Evolutionary conservation across 2,113 vertebrate species (phyloP).

Genomic region (Pterocles burchelli): DNA sequence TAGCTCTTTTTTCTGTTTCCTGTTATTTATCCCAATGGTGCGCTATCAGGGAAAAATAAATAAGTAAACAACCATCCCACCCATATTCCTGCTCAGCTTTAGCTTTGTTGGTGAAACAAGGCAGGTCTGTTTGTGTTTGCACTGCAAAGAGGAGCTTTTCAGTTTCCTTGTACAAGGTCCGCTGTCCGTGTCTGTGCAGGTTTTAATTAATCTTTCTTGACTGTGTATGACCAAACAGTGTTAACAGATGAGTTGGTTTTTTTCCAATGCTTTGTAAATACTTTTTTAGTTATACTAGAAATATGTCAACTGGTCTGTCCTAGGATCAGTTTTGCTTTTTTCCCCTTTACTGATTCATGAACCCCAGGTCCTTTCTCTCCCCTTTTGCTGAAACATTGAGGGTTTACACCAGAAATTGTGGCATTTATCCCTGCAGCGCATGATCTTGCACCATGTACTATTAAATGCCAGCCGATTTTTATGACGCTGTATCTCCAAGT

Average conservation of each 20-base stretch:
- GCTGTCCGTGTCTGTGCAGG: neutral
- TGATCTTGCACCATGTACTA: accelerated
- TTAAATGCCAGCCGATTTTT: neutral
- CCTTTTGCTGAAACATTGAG: neutral
- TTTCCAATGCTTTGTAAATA: neutral
- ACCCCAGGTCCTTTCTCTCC: neutral
- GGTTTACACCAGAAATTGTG: neutral
- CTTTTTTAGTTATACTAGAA: neutral
- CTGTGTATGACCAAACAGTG: neutral
- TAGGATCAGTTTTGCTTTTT: neutral
- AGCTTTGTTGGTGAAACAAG: neutral
- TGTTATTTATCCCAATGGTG: neutral
- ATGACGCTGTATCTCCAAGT: neutral
- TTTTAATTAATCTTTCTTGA: neutral
- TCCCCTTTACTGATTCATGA: neutral
- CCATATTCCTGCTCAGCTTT: neutral
- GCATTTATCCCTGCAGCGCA: accelerated
- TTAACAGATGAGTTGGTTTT: neutral
- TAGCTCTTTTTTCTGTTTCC: neutral
- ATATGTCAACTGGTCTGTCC: neutral
- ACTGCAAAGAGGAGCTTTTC: neutral
- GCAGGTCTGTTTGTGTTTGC: neutral
- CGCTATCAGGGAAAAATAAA: neutral
- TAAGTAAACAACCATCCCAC: neutral
- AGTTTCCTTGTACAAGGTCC: neutral